phyloP scores from a whole-genome alignment of 2,797 vertebrate species.

The Mergus octosetaceus region DNA sequence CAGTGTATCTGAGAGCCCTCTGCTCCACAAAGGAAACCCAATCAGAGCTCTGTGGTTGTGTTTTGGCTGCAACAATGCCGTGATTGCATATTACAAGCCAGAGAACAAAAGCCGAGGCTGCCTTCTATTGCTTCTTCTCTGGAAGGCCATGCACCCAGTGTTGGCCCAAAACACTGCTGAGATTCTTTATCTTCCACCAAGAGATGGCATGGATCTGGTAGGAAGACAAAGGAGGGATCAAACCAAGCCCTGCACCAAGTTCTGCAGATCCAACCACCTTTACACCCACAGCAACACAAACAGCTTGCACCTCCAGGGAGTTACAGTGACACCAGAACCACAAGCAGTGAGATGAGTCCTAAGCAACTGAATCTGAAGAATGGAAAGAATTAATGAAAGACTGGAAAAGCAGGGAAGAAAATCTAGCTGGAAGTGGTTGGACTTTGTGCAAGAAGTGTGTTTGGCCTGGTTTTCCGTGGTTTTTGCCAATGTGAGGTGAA shows the following conservation, averaged over 20 bases:
- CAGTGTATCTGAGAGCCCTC: not conserved
- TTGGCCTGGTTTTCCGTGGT: not conserved
- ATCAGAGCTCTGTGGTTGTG: not conserved
- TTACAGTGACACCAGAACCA: accelerated
- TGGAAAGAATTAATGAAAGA: not conserved
- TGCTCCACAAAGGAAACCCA: not conserved
- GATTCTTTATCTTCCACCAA: not conserved
- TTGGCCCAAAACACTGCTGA: not conserved
- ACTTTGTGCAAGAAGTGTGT: not conserved
- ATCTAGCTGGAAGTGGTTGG: not conserved
- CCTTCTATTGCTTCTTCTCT: not conserved
- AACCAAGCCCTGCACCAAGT: not conserved
- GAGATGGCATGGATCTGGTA: not conserved
- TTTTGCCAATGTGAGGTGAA: not conserved
- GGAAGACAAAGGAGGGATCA: not conserved
- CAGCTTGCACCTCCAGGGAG: accelerated
- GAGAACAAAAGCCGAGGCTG: not conserved
- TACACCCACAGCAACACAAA: not conserved
- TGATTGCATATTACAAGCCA: accelerated
- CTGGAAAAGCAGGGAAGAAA: not conserved
- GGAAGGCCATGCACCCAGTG: not conserved
- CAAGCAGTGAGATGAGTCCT: not conserved
- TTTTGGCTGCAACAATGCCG: not conserved
- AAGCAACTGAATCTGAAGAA: not conserved
- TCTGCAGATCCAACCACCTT: not conserved